Percentiles rank a stretch among this genome's conserved stretches.
phyloP scores from a whole-genome alignment of 2,888 invertebrate species.

The Rhagium mordax region DNA sequence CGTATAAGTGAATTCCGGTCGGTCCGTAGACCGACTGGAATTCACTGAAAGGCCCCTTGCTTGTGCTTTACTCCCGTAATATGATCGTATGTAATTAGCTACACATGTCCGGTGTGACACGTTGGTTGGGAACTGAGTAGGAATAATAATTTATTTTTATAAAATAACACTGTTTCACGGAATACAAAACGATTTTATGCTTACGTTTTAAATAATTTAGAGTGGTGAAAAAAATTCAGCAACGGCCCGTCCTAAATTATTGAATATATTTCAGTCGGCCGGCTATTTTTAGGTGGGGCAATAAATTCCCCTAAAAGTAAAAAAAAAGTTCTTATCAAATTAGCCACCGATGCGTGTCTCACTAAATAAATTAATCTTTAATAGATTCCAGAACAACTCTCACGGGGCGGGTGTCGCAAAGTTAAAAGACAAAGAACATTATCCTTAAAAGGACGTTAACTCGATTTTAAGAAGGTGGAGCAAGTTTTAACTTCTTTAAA shows the following conservation, averaged over 20 bases:
- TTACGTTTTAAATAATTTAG: no score
- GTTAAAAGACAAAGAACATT: slow-evolving; percentile 14
- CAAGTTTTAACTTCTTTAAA: background rate
- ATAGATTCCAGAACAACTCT: slow-evolving; percentile 21
- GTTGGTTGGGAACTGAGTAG: no score
- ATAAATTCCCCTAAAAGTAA: slow-evolving; percentile 1
- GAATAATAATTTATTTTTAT: no score
- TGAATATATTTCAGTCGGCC: background rate
- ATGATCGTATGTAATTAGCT: no score
- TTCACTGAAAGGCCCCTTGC: no score
- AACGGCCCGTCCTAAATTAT: background rate
- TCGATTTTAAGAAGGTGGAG: background rate
- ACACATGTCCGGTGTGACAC: no score
- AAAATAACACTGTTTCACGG: no score
- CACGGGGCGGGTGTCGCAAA: background rate
- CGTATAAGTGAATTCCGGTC: no score
- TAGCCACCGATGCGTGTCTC: slow-evolving; percentile 17
- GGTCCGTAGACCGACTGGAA: no score
- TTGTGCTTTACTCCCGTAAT: no score
- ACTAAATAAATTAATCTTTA: slow-evolving; percentile 25
- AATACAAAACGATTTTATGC: no score
- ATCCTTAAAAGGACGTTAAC: slow-evolving; percentile 12
- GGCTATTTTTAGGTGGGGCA: background rate
- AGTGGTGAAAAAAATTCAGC: no score
- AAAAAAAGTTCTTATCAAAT: slow-evolving; percentile 16